These are phyloP conservation scores for Diadumene lineata DNA, from an alignment of 92 coral and sea anemone genomes.

Conservation along the genomic window DNA sequence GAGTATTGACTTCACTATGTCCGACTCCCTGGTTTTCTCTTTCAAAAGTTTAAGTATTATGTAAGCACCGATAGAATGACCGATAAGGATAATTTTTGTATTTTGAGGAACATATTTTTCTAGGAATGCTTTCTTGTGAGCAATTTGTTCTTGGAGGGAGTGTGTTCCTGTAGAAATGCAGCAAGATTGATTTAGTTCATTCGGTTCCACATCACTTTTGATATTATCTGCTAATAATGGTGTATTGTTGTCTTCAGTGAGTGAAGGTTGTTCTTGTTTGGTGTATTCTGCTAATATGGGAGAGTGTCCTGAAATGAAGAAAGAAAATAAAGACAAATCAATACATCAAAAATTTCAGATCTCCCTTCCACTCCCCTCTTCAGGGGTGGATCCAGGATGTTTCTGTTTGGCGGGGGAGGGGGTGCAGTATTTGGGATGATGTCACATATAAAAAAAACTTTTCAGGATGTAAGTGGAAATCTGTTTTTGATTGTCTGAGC, in stretches of 20 bases:
- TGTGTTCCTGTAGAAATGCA: slow-evolving; percentile 29
- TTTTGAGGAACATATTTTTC: slow-evolving; percentile 65
- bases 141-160: slow-evolving; percentile 79
- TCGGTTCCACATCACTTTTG: slow-evolving; percentile 9
- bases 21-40: slow-evolving; percentile 39
- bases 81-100: slow-evolving; percentile 75
- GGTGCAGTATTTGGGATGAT: too few relatives aligned
- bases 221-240: slow-evolving; percentile 38
- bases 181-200: slow-evolving; percentile 22
- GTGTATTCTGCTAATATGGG: slow-evolving; percentile 47
- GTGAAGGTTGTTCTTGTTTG: slow-evolving; percentile 14
- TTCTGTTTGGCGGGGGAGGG: too few relatives aligned
- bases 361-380: too few relatives aligned
- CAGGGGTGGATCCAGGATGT: too few relatives aligned
- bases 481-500: too few relatives aligned
- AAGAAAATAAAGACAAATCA: not conserved
- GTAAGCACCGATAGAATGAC: slow-evolving; percentile 98
- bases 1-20: slow-evolving; percentile 73
- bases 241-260: slow-evolving; percentile 30
- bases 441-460: too few relatives aligned
- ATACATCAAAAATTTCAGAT: too few relatives aligned
- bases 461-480: too few relatives aligned
- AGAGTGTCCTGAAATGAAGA: slow-evolving; percentile 52
- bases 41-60: slow-evolving; percentile 75
- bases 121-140: slow-evolving; percentile 81